These are phyloP conservation scores for Glandiceps talaboti DNA, from an alignment of 53 echinoderm and acorn worm species.

Conservation along the genomic window DNA sequence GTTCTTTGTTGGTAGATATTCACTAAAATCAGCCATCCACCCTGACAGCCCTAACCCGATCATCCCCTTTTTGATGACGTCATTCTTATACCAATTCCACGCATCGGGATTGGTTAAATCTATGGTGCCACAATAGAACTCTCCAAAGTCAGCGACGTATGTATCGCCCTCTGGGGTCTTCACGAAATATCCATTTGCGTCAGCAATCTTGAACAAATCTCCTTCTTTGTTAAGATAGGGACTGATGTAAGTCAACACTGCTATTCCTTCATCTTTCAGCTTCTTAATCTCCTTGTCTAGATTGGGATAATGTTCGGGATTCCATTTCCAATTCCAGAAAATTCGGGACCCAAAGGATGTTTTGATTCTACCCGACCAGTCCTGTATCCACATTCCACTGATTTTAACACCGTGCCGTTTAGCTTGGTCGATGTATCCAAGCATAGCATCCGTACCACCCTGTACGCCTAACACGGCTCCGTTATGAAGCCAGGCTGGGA, in stretches of 20 bases:
- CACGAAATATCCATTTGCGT: slow-evolving; percentile 40
- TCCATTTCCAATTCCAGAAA: slow-evolving; percentile 99
- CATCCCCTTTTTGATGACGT: slow-evolving; percentile 70
- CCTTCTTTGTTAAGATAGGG: slow-evolving; percentile 82
- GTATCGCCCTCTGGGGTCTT: slow-evolving; percentile 50
- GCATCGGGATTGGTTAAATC: slow-evolving; percentile 85
- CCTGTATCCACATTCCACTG: slow-evolving; percentile 87
- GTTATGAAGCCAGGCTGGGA: slow-evolving; percentile 71
- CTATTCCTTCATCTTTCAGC: slow-evolving; percentile 38
- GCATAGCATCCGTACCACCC: slow-evolving; percentile 72
- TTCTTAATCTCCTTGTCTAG: slow-evolving; percentile 55
- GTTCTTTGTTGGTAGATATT: slow-evolving; percentile 78
- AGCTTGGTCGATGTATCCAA: slow-evolving; percentile 54
- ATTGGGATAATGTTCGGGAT: slow-evolving; percentile 73
- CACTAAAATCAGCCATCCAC: slow-evolving; percentile 99
- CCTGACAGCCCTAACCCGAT: slow-evolving; percentile 82
- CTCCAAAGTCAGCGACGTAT: slow-evolving; percentile 75
- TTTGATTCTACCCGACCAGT: slow-evolving; percentile 83
- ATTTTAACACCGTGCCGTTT: slow-evolving; percentile 55
- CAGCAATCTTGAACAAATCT: slow-evolving; percentile 55
- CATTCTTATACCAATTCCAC: slow-evolving; percentile 68
- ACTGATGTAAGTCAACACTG: slow-evolving; percentile 66
- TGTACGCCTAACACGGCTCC: slow-evolving; percentile 76
- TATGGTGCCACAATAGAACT: slow-evolving; percentile 86
- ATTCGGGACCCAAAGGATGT: slow-evolving; percentile 78